Conservation (phyloP, 2,113 vertebrate genomes). For the Perca fluviatilis region DNA sequence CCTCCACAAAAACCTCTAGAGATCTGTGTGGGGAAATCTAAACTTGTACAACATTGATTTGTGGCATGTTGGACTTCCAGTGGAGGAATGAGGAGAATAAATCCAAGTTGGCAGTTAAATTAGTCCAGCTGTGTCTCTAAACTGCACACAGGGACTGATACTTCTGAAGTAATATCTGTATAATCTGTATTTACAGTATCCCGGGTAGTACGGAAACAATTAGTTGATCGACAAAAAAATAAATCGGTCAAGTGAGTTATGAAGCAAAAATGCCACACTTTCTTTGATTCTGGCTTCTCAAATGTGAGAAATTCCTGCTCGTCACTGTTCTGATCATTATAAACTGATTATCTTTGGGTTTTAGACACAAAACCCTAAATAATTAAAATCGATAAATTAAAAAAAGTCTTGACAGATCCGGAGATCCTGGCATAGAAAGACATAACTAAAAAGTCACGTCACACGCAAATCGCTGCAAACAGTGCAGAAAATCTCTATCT, state of each 20-base stretch:
- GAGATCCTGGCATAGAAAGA: too few species aligned
- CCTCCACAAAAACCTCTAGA: too few species aligned
- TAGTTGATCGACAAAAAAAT: background rate
- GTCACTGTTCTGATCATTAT: background rate
- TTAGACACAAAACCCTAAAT: background rate
- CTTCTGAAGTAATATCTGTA: background rate
- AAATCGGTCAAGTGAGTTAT: background rate
- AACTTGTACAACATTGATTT: too few species aligned
- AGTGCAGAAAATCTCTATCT: background rate
- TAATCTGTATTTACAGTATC: background rate
- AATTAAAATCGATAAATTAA: background rate
- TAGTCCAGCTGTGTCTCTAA: too few species aligned
- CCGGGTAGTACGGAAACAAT: background rate
- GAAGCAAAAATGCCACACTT: background rate
- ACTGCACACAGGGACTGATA: background rate
- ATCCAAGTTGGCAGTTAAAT: background rate
- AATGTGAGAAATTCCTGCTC: background rate
- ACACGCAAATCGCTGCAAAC: background rate
- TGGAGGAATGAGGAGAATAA: background rate
- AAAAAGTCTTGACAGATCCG: background rate
- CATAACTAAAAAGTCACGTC: background rate
- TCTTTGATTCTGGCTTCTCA: background rate
- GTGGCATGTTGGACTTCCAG: background rate
- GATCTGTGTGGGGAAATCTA: too few species aligned
- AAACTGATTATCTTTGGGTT: background rate